Evolutionary conservation across 2,113 vertebrate species (phyloP), one percentile per base, ranked within the genome.

Genomic region (Ctenomys sociabilis): DNA sequence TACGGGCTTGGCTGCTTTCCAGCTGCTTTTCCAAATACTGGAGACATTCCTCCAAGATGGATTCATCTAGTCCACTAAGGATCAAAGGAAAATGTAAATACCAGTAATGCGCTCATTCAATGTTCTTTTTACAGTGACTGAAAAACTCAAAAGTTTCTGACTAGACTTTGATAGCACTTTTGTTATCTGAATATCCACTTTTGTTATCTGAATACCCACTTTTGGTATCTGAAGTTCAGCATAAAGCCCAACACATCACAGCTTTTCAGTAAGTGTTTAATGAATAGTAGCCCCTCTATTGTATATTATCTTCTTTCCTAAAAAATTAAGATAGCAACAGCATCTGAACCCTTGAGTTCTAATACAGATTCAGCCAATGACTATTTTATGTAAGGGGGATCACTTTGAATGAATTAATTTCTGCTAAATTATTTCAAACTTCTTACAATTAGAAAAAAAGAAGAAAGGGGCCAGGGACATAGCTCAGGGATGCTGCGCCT

Each of bases 1-100:
- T 99, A 72, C 99, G 99, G 68, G 99, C 99, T 97, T 99, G 99
- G 98, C 98, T 99, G 98, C 99, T 99, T 97, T 99, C 99, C 92
- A 99, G 98, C 73, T 99, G 99, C 83, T 99, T 99, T 97, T 99
- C 99, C 96, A 99, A 98, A 93, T 99, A 99, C 90, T 99, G 99
- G 73, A 99, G 98, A 95, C 99, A 99, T 82, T 99, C 99, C 95
- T 99, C 99, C 96, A 99, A 98, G 94, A 99, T 98, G 73, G 99
- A 99, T 95, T 99, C 99, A 97, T 99, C 99, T 89, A 99, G 98
- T 81, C 99, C 99, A 98, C 99, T 99, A 84, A 95, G 86, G 78
- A 95, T 30, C 30, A 94, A 88, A 63, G 21, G 2, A 96, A 85
- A 95, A 94, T 32, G 30, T 64, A 63, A 90, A 64, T 11, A 90